Evolutionary conservation across 2,888 invertebrate species (phyloP).

Genomic region (Sacculina carcini): DNA sequence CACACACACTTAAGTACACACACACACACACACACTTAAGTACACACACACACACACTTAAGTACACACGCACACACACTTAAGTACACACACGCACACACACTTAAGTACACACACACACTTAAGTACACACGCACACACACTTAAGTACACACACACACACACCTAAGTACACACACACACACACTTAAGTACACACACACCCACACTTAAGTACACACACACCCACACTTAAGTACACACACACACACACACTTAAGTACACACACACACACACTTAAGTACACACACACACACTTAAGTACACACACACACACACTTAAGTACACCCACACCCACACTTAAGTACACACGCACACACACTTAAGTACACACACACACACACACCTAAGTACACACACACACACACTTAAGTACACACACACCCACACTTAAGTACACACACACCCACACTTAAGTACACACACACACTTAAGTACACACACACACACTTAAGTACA

Average conservation of each 20-base stretch:
- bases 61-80: no score
- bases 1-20: background rate
- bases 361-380: background rate
- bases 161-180: background rate
- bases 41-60: slow-evolving; percentile 1
- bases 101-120: background rate
- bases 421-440: no score
- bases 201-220: no score
- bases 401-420: background rate
- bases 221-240: no score
- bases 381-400: background rate
- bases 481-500: background rate
- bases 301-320: background rate
- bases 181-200: background rate
- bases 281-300: background rate
- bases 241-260: background rate
- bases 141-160: background rate
- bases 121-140: no score
- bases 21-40: background rate
- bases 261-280: background rate
- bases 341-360: background rate
- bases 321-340: background rate
- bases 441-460: no score
- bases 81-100: background rate
- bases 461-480: no score